Percentiles rank a stretch among this genome's conserved stretches.
Evolutionary conservation across 2,113 vertebrate species (phyloP).

Genomic region (Todiramphus chloris): DNA sequence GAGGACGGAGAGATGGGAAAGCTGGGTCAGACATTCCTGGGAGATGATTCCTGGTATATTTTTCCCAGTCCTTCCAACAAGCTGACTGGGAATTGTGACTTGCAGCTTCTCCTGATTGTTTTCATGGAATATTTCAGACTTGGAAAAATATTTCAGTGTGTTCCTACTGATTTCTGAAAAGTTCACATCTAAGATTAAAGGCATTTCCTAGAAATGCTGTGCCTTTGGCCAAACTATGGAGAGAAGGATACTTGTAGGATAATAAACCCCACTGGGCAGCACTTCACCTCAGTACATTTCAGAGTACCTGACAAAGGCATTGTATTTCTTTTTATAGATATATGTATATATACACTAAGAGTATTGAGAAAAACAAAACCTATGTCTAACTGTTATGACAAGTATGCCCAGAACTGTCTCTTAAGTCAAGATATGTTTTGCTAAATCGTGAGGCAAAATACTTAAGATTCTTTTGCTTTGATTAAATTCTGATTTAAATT

Average conservation of each 20-base stretch:
- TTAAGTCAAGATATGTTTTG: not conserved
- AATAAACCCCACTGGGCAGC: not conserved
- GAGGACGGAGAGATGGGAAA: not conserved
- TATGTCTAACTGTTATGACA: not conserved
- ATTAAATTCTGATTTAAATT: not conserved
- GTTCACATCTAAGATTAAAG: accelerated
- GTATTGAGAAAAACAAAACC: too few species aligned
- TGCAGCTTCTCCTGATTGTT: not conserved
- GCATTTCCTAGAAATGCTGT: not conserved
- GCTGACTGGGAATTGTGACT: not conserved
- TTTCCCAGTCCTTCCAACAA: not conserved
- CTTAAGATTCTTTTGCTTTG: not conserved
- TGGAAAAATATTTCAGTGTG: not conserved
- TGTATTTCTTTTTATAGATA: too few species aligned
- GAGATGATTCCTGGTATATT: not conserved
- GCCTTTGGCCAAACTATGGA: not conserved
- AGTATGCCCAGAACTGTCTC: not conserved
- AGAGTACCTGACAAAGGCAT: not conserved
- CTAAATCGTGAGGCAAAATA: not conserved
- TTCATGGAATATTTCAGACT: not conserved
- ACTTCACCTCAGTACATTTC: not conserved
- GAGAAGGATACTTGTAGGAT: not conserved
- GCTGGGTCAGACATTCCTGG: not conserved
- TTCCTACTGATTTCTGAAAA: not conserved
- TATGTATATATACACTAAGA: too few species aligned